A percentile compares a stretch with the other conserved stretches of the same genome.
Evolutionary conservation across 2,888 invertebrate genomes (phyloP).

Genomic region (Agriopis marginaria): DNA sequence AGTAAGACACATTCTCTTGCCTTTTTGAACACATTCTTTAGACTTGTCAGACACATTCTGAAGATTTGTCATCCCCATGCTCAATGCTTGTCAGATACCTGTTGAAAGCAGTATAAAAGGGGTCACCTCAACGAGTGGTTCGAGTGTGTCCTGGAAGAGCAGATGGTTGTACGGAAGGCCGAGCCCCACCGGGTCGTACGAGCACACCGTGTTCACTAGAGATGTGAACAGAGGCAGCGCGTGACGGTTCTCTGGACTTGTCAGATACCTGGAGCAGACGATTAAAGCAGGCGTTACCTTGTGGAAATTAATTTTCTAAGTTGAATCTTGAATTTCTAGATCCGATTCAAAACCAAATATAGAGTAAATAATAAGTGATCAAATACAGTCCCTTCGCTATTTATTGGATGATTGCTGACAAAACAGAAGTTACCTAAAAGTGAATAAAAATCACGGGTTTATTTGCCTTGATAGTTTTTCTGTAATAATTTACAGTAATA

Average conservation of each 20-base stretch:
- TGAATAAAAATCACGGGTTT: no score
- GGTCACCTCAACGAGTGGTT: slow-evolving; percentile 94
- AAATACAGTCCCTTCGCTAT: no score
- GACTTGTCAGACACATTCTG: neutral
- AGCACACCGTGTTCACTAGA: slow-evolving; percentile 97
- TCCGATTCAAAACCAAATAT: no score
- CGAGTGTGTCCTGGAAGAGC: slow-evolving; percentile 96
- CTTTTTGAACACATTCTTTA: neutral
- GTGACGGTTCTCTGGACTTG: slow-evolving; percentile 94
- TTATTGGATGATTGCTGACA: no score
- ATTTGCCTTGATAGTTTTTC: no score
- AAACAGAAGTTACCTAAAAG: no score
- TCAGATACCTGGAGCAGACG: slow-evolving; percentile 86
- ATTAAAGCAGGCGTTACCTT: neutral
- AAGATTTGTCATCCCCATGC: no score
- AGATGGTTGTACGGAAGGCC: slow-evolving; percentile 99
- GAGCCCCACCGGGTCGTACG: slow-evolving; percentile 99
- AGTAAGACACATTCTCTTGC: no score
- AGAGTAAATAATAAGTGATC: no score
- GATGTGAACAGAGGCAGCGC: slow-evolving; percentile 99
- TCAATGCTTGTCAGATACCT: neutral
- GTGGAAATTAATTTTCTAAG: no score
- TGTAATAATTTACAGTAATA: no score
- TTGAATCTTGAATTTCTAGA: no score
- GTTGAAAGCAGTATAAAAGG: neutral